Conservation (phyloP, 1,140 invertebrate species). For the Ephestia elutella region DNA sequence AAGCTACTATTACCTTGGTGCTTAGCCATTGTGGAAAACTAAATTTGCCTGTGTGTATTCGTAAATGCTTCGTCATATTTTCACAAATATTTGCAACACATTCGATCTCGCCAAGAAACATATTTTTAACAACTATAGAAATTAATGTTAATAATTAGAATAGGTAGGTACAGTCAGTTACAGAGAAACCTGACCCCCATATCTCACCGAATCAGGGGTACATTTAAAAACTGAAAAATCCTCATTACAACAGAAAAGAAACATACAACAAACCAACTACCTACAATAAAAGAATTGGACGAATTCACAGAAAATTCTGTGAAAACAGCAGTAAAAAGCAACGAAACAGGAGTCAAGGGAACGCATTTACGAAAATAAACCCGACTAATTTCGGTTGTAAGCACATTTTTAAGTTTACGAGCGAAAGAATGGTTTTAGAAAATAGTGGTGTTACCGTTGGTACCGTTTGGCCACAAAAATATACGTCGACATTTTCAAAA, state of each 20-base stretch:
- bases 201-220: no score
- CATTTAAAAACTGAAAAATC: no score
- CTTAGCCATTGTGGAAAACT: no score
- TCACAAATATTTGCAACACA: no score
- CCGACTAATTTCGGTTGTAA: not conserved
- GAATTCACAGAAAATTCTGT: not conserved
- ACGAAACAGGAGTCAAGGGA: slow-evolving; percentile 3
- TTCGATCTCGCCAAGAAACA: no score
- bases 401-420: slow-evolving; percentile 8
- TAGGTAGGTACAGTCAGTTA: no score
- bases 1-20: no score
- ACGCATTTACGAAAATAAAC: slow-evolving; percentile 15
- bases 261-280: not conserved
- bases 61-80: no score
- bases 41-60: no score
- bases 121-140: no score
- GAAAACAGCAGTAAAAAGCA: not conserved
- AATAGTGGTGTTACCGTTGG: not conserved
- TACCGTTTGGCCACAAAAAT: not conserved
- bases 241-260: not conserved
- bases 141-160: no score
- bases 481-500: not conserved
- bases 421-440: not conserved
- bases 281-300: not conserved
- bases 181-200: no score